These are phyloP conservation scores for Rhagologus leucostigma DNA, from an alignment of 2,113 vertebrate species.

Conservation along the genomic window DNA sequence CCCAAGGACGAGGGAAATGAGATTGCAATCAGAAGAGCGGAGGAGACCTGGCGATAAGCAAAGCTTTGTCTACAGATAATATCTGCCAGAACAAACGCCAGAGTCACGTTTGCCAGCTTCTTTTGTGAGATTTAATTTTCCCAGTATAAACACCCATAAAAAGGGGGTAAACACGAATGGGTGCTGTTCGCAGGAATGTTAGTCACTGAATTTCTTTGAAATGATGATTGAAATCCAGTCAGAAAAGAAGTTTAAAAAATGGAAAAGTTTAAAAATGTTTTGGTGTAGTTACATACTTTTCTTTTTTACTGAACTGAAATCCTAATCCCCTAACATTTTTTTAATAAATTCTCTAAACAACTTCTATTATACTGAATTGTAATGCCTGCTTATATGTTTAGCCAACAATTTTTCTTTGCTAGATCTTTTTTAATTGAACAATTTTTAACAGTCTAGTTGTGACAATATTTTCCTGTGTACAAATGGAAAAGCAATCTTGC, in stretches of 20 bases:
- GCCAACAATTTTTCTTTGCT: not conserved
- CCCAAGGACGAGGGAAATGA: constrained; percentile 72
- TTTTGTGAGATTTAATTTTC: constrained; percentile 56
- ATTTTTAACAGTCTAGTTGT: not conserved
- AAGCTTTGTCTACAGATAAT: constrained; percentile 64
- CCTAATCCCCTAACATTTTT: not conserved
- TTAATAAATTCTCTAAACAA: not conserved
- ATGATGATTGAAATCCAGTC: constrained; percentile 24
- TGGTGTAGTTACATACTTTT: not conserved
- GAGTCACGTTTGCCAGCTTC: constrained; percentile 22
- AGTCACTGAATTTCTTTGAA: constrained; percentile 13
- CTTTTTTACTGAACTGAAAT: not conserved
- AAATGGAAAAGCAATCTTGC: not conserved
- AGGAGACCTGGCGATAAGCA: constrained; percentile 61
- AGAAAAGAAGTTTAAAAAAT: not conserved
- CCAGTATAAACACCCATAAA: constrained; percentile 34
- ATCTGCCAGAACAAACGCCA: constrained; percentile 60
- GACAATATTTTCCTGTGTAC: not conserved
- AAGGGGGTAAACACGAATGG: constrained; percentile 42
- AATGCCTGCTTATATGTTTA: not conserved
- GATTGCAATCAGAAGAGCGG: constrained; percentile 69
- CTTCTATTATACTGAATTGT: not conserved
- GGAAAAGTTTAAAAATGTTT: not conserved
- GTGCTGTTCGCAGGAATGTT: not conserved
- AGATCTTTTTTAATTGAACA: not conserved